Evolutionary conservation across 2,797 vertebrate genomes (phyloP).

Genomic region (Rhinella marina): DNA sequence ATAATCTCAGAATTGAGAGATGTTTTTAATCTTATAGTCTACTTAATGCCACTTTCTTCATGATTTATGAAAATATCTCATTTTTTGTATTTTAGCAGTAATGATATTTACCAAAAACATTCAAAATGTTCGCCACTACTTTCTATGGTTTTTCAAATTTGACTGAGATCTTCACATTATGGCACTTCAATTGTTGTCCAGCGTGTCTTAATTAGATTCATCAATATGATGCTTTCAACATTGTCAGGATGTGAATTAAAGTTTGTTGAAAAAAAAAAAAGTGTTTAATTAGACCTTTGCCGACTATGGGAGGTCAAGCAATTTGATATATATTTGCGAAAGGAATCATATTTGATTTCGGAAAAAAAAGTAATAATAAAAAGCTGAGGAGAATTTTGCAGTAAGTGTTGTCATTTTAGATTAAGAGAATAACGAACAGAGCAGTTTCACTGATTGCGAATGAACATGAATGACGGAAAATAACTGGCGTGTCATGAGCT

Average conservation of each 20-base stretch:
- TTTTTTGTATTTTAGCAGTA: neutral
- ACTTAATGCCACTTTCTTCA: neutral
- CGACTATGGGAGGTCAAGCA: neutral
- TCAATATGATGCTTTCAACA: conserved; percentile 57
- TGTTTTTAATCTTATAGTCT: neutral
- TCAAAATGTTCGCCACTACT: neutral
- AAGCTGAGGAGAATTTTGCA: conserved; percentile 37
- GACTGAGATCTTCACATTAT: conserved; percentile 5
- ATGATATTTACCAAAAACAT: neutral
- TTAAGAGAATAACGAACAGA: conserved; percentile 54
- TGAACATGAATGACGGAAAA: conserved; percentile 45
- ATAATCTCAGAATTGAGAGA: neutral
- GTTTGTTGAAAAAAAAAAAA: conserved; percentile 58
- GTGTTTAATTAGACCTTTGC: conserved; percentile 55
- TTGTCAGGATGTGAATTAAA: conserved; percentile 62
- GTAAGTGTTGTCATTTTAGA: conserved; percentile 61
- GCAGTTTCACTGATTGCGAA: conserved; percentile 51
- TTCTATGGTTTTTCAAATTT: neutral
- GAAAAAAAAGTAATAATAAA: conserved; percentile 31
- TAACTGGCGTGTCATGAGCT: conserved; percentile 37
- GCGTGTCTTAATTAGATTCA: conserved; percentile 38
- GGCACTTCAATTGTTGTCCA: neutral
- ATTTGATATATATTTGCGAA: conserved; percentile 50
- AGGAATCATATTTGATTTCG: conserved; percentile 16
- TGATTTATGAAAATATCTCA: neutral